Evolutionary conservation across 2,888 invertebrate species (phyloP), one percentile per base, ranked within the genome.

Genomic region (Epinotia ramella): DNA sequence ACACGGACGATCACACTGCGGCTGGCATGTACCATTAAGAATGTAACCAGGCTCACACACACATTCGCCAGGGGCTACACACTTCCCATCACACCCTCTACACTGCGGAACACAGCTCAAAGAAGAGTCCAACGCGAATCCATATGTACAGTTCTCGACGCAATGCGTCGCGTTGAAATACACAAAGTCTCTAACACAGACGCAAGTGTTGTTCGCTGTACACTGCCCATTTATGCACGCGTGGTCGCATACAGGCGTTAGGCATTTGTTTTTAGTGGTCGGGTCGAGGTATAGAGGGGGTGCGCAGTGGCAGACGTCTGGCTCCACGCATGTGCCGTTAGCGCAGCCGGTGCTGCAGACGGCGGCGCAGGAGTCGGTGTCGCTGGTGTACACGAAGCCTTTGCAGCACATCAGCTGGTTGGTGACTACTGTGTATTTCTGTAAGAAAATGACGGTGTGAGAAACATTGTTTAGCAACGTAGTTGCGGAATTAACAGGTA

Each of bases 321-420:
- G 94, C 0, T 86, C 86, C 3, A 87, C 80, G 80, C 95, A 94
- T 6, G 85, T 87, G 2, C 95, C 95, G 63, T 88, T 86, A 3
- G 77, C 80, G 80, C 95, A 95, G 0, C 92, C 92, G 0, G 91
- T 92, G 76, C 90, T 90, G 82, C 96, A 96, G 0, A 89, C 85
- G 0, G 96, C 94, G 0, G 85, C 81, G 79, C 96, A 96, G 7
- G 77, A 73, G 65, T 93, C 91, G 0, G 78, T 78, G 1, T 85
- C 83, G 60, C 84, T 84, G n/a, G 83, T 76, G 77, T 94, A 92
- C 56, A 86, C 84, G 88, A 88, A 94, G 20, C 94, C 94, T n/a
- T 85, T 86, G 77, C 94, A 94, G 83, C 94, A 94, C 2, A 92
- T 84, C 1, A 85, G 84, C 44, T 84, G 87, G 59, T 87, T 88